These are phyloP conservation scores for Drymodes brunneopygia DNA, from an alignment of 2,113 vertebrate genomes.

Conservation along the genomic window DNA sequence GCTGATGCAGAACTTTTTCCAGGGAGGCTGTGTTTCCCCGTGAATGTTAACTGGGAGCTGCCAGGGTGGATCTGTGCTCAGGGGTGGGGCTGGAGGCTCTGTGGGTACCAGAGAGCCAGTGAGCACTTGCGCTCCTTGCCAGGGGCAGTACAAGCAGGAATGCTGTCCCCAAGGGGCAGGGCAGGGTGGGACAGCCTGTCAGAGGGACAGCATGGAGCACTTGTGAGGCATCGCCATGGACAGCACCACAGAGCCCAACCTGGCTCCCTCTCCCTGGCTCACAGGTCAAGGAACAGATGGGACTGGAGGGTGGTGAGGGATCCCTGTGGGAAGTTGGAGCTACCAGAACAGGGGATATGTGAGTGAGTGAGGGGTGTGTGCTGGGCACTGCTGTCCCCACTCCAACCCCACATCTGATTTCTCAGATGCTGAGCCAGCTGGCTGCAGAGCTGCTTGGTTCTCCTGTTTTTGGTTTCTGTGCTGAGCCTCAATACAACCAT, in stretches of 20 bases:
- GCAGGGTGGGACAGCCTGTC: accelerated
- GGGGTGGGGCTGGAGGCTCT: neutral
- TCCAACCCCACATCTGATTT: neutral
- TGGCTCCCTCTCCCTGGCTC: neutral
- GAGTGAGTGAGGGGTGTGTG: neutral
- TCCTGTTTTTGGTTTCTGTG: neutral
- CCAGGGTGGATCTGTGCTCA: neutral
- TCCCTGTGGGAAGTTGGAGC: accelerated
- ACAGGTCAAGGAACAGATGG: neutral
- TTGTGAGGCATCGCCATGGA: accelerated
- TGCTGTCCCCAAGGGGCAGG: neutral
- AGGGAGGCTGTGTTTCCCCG: neutral
- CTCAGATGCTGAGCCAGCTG: neutral
- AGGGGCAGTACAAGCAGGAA: neutral
- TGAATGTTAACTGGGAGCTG: neutral
- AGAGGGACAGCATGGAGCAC: neutral
- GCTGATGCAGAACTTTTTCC: neutral
- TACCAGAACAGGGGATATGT: neutral
- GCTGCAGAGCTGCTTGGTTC: neutral
- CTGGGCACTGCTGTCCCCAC: neutral
- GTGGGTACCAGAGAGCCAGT: neutral
- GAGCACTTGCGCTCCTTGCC: neutral
- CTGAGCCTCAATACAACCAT: constrained; percentile 2
- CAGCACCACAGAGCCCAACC: neutral
- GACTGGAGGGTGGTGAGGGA: neutral